A percentile compares a stretch with the other conserved stretches of the same genome.
Conservation (phyloP, 1,140 invertebrate species). For the Drosophila pseudoobscura region DNA sequence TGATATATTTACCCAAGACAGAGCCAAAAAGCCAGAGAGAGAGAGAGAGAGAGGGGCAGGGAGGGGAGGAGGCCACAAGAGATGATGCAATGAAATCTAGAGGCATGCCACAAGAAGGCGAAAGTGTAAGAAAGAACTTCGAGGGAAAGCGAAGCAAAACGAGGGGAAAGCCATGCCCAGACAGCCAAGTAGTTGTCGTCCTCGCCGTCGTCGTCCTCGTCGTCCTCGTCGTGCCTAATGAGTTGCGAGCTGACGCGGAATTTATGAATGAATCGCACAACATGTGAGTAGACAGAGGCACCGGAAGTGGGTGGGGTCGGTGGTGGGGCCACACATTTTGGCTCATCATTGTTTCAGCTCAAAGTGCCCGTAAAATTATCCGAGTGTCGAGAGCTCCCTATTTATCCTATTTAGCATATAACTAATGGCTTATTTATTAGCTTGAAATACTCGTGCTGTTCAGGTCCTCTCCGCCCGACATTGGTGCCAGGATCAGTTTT, state of each 20-base stretch:
- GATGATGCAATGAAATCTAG: slow-evolving; percentile 76
- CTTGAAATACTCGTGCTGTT: neutral
- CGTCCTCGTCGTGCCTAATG: slow-evolving; percentile 67
- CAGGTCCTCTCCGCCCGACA: too few species aligned
- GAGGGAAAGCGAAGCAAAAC: slow-evolving; percentile 12
- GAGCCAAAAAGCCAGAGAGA: neutral
- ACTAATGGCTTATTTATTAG: slow-evolving; percentile 76
- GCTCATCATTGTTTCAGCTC: slow-evolving; percentile 65
- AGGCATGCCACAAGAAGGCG: slow-evolving; percentile 11
- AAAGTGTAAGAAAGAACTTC: slow-evolving; percentile 11
- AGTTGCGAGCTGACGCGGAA: slow-evolving; percentile 79
- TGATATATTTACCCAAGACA: slow-evolving; percentile 68
- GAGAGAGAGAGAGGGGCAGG: slow-evolving; percentile 21
- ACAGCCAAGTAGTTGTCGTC: slow-evolving; percentile 34
- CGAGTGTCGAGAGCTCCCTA: slow-evolving; percentile 48
- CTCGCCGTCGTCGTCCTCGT: slow-evolving; percentile 18
- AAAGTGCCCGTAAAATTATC: slow-evolving; percentile 75
- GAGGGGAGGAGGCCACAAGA: slow-evolving; percentile 47
- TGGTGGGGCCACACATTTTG: neutral
- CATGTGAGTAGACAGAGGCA: slow-evolving; percentile 20
- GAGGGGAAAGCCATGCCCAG: slow-evolving; percentile 27
- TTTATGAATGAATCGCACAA: slow-evolving; percentile 76
- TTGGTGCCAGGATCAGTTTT: too few species aligned
- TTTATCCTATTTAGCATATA: slow-evolving; percentile 68
- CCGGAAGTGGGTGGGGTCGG: neutral